phyloP scores from a whole-genome alignment of 1,140 invertebrate species.

The Danaus plexippus region DNA sequence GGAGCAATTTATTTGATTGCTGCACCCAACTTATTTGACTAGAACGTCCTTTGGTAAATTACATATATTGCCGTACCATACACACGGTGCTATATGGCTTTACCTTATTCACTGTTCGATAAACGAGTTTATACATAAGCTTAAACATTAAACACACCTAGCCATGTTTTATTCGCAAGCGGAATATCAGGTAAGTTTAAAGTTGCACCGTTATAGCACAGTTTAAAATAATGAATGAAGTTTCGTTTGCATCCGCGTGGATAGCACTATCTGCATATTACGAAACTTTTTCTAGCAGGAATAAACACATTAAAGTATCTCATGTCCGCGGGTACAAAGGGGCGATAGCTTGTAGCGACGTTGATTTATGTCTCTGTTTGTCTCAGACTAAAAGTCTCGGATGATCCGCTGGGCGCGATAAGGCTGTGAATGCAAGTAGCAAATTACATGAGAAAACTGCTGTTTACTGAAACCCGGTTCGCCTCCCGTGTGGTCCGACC shows the following conservation, averaged over 20 bases:
- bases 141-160: no score
- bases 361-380: constrained; percentile 61
- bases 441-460: constrained; percentile 46
- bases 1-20: constrained; percentile 16
- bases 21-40: constrained; percentile 12
- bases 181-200: constrained; percentile 11
- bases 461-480: constrained; percentile 21
- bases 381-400: constrained; percentile 39
- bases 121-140: no score
- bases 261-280: constrained; percentile 28
- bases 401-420: constrained; percentile 45
- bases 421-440: constrained; percentile 49
- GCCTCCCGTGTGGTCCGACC: no score
- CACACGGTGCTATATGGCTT: no score
- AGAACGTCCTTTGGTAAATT: neutral
- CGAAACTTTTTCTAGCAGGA: constrained; percentile 31
- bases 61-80: no score
- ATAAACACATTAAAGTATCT: constrained; percentile 53
- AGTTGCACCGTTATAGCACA: constrained; percentile 20
- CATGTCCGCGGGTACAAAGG: constrained; percentile 42
- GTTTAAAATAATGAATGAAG: constrained; percentile 35
- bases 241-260: constrained; percentile 19
- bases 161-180: constrained; percentile 1
- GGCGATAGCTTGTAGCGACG: constrained; percentile 53
- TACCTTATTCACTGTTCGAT: no score